Conservation (phyloP, 2,113 vertebrate species). For the Pogonocichla stellata region DNA sequence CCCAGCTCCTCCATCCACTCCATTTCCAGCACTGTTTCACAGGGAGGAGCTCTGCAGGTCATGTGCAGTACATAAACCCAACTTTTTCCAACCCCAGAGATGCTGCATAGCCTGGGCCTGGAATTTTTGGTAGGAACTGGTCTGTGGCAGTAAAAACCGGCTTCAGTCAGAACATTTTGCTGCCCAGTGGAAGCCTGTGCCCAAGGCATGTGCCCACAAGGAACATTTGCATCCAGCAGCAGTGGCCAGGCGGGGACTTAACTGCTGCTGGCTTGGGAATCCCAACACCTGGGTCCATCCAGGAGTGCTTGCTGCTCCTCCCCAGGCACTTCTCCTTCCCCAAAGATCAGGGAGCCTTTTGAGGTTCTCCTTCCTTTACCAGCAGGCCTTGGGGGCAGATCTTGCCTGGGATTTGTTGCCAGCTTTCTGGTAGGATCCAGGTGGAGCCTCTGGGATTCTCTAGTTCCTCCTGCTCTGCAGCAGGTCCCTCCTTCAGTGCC, state of each 20-base stretch:
- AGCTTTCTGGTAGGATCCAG: background rate
- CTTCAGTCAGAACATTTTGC: background rate
- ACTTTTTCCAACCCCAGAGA: background rate
- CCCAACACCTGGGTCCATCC: background rate
- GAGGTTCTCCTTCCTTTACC: background rate
- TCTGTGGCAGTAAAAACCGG: background rate
- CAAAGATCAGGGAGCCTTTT: background rate
- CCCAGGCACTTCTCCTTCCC: background rate
- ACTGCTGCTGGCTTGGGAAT: background rate
- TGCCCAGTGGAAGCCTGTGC: background rate
- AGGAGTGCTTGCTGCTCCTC: background rate
- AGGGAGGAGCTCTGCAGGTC: background rate
- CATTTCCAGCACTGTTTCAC: background rate
- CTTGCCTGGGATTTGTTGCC: background rate
- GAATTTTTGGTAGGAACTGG: background rate
- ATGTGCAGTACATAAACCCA: rapidly evolving
- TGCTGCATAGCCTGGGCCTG: background rate
- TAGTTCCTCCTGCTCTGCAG: background rate
- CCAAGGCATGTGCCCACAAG: background rate
- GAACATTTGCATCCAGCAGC: background rate
- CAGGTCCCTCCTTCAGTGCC: background rate
- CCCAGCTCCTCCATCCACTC: background rate
- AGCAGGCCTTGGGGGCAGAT: background rate
- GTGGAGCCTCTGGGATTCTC: background rate
- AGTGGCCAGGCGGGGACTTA: background rate